Base-by-base conservation (phyloP, 1,140 invertebrate genomes). In the Heliothis virescens region DNA sequence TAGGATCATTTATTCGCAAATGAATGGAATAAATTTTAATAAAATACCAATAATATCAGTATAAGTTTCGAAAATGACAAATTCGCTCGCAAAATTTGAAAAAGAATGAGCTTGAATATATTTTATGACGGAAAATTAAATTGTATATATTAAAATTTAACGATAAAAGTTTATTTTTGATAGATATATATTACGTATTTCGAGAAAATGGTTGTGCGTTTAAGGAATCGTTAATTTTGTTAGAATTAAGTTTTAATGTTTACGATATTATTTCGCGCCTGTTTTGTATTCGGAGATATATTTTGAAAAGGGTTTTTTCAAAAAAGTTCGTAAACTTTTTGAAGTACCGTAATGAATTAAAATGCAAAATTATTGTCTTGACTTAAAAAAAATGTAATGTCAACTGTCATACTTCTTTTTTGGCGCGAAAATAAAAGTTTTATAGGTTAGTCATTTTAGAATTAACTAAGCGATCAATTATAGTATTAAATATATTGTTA, bases 211-310 rank as follows among this genome's bases (percentile, higher is more conserved):
- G 60, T 62, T 62, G 60, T 62, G 60, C 34, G 34, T 41, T 41
- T 41, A 41, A 41, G 34, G 34, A 41, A 41, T 41, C 65, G n/a
- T 67, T 67, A 53, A 18, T 77, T 55, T 55, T 15, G n/a, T 67
- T 65, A 34, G 18, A 13, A 7, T 13, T 78, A 78, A n/a, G 5
- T 77, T 47, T 15, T 63, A 71, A 74, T 15, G 29, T 41, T 62
- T 15, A 34, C 12, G 60, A 41, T 62, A 62, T 62, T 62, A 62
- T 34, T 62, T 62, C 55, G 60, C 60, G 60, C 60, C 60, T 7
- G 1, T 41, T 41, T 9, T 41, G 9, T 41, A 9, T 9, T 41
- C 9, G 4, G 34, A 41, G 5, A 41, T 9, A 41, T 41, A 41
- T 41, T 41, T 41, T 41, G 34, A 41, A 41, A 41, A 41, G 5